phyloP scores from a whole-genome alignment of 2,888 invertebrate genomes.

The Andrena trimmerana region DNA sequence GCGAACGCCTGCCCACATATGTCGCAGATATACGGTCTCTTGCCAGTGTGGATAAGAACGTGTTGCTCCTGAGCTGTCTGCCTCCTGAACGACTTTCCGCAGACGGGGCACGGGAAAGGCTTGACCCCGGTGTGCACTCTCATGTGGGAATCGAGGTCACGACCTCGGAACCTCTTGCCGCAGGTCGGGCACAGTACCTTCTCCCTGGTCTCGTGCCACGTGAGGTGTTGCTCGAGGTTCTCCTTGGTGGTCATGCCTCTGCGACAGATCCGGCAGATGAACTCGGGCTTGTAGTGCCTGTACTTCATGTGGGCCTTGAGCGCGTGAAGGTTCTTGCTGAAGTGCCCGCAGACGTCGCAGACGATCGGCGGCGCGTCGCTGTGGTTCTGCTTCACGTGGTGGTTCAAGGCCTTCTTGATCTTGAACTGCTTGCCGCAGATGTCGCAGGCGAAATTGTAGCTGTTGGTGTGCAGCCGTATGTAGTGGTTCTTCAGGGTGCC shows the following conservation, averaged over 20 bases:
- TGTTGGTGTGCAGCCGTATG: slow-evolving; percentile 73
- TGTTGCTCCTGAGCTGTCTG: slow-evolving; percentile 77
- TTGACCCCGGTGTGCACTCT: slow-evolving; percentile 78
- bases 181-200: slow-evolving; percentile 77
- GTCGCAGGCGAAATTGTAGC: slow-evolving; percentile 73
- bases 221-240: slow-evolving; percentile 74
- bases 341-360: slow-evolving; percentile 77
- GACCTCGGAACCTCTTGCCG: slow-evolving; percentile 74
- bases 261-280: slow-evolving; percentile 74
- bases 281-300: slow-evolving; percentile 75
- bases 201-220: slow-evolving; percentile 76
- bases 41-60: slow-evolving; percentile 77
- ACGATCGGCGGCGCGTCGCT: slow-evolving; percentile 74
- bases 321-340: slow-evolving; percentile 75
- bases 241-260: slow-evolving; percentile 76
- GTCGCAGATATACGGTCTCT: slow-evolving; percentile 76
- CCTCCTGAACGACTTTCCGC: slow-evolving; percentile 72
- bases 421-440: slow-evolving; percentile 76
- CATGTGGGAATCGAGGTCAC: slow-evolving; percentile 78
- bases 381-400: slow-evolving; percentile 75
- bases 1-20: slow-evolving; percentile 77
- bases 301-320: slow-evolving; percentile 78
- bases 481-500: slow-evolving; percentile 75
- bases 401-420: slow-evolving; percentile 74
- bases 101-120: slow-evolving; percentile 78